Conservation (phyloP, 2,113 vertebrate genomes). For the Phylloscopus trochilus region DNA sequence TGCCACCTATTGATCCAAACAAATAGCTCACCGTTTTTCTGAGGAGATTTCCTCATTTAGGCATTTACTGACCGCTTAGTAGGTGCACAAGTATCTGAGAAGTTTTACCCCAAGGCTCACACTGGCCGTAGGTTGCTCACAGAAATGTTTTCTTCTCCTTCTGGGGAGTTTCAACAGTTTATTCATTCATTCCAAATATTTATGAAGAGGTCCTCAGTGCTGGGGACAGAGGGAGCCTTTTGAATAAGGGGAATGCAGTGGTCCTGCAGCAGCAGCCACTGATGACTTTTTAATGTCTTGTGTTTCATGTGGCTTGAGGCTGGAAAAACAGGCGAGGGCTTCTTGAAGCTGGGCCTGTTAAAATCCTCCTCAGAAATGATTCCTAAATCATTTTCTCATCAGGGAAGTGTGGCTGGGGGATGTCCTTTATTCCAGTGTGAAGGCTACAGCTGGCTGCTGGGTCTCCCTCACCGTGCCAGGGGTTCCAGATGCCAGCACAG, state of each 20-base stretch:
- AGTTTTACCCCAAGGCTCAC: not conserved
- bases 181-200: conserved; percentile 41
- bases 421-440: not conserved
- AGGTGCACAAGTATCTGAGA: not conserved
- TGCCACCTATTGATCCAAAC: not conserved
- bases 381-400: not conserved
- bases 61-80: not conserved
- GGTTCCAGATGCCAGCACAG: not conserved
- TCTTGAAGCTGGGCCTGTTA: not conserved
- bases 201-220: not conserved
- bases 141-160: not conserved
- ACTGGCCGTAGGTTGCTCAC: not conserved
- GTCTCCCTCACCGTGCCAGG: accelerated
- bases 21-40: not conserved
- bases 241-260: not conserved
- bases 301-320: not conserved
- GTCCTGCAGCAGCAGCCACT: not conserved
- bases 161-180: conserved; percentile 2
- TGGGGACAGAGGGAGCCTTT: conserved; percentile 15
- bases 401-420: not conserved
- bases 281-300: not conserved
- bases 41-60: not conserved
- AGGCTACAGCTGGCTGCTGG: not conserved
- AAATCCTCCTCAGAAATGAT: not conserved
- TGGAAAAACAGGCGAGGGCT: accelerated